These are phyloP conservation scores for Eulithis prunata DNA, from an alignment of 2,888 invertebrate genomes.

Conservation along the genomic window DNA sequence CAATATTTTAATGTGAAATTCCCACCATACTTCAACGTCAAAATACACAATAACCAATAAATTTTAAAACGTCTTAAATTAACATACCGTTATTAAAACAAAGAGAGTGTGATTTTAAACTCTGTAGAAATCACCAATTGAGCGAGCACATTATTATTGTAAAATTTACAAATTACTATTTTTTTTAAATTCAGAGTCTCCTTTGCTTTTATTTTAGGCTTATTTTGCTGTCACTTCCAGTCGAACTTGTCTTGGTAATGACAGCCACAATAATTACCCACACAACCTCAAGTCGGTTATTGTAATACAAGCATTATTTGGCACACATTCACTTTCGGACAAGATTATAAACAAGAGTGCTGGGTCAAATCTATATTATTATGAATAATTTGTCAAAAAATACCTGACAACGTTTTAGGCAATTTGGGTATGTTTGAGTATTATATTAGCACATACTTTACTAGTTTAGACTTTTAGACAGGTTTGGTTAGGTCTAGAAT, in stretches of 20 bases:
- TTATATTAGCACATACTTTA: no score
- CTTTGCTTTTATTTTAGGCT: no score
- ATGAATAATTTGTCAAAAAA: neutral
- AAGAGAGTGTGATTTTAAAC: neutral
- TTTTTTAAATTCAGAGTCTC: no score
- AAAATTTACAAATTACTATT: no score
- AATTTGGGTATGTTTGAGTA: no score
- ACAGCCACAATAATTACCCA: constrained; percentile 34
- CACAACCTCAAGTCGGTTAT: constrained; percentile 31
- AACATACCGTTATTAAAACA: neutral
- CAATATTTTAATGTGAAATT: neutral
- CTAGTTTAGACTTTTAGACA: no score
- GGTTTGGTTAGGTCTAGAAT: no score
- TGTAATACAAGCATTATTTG: constrained; percentile 31
- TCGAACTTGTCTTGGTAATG: neutral
- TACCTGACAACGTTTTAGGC: no score
- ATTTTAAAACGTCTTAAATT: neutral
- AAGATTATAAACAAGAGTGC: constrained; percentile 3
- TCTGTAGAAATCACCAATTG: neutral
- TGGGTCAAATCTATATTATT: constrained; percentile 15
- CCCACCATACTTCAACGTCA: constrained; percentile 3
- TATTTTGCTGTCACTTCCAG: constrained; percentile 16
- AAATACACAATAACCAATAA: constrained; percentile 3
- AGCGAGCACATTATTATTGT: neutral
- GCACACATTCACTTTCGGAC: constrained; percentile 39